A percentile compares a stretch with the other conserved stretches of the same genome.
Conservation (phyloP, 64 coral and sea anemone species). For the Dendrophyllia cribrosa region DNA sequence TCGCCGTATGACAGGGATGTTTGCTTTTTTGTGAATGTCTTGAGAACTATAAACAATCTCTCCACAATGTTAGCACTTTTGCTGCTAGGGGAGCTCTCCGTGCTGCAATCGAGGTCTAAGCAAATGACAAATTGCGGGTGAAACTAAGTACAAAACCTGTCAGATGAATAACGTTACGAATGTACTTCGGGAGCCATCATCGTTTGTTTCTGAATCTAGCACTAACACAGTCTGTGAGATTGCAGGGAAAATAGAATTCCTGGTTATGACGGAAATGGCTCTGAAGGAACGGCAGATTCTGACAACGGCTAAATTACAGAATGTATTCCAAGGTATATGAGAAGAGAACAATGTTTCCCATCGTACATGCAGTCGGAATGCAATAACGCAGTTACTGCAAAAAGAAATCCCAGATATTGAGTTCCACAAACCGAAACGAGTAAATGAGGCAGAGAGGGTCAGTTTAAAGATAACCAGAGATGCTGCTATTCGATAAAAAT, state of each 20-base stretch:
- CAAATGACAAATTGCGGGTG: constrained; percentile 33
- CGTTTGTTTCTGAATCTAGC: not conserved
- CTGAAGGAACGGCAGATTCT: constrained; percentile 23
- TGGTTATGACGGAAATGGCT: constrained; percentile 3
- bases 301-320: constrained; percentile 25
- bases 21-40: constrained; percentile 43
- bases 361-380: not conserved
- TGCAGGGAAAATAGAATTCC: constrained; percentile 50
- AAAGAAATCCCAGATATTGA: constrained; percentile 40
- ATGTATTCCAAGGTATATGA: not conserved
- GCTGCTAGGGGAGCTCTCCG: constrained; percentile 55
- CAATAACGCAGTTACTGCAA: constrained; percentile 32
- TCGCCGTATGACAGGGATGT: constrained; percentile 34
- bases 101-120: constrained; percentile 10
- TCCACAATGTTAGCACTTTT: constrained; percentile 26
- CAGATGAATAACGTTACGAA: constrained; percentile 3
- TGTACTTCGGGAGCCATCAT: not conserved
- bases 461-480: constrained; percentile 16
- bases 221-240: constrained; percentile 3
- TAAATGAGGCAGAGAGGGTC: constrained; percentile 63
- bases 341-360: constrained; percentile 20
- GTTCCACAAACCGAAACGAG: constrained; percentile 52
- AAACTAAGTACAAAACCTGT: constrained; percentile 54
- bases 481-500: constrained; percentile 33
- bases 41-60: constrained; percentile 35